Base-by-base conservation (phyloP, 2,888 invertebrate species). In the Rhabditoides inermis region DNA sequence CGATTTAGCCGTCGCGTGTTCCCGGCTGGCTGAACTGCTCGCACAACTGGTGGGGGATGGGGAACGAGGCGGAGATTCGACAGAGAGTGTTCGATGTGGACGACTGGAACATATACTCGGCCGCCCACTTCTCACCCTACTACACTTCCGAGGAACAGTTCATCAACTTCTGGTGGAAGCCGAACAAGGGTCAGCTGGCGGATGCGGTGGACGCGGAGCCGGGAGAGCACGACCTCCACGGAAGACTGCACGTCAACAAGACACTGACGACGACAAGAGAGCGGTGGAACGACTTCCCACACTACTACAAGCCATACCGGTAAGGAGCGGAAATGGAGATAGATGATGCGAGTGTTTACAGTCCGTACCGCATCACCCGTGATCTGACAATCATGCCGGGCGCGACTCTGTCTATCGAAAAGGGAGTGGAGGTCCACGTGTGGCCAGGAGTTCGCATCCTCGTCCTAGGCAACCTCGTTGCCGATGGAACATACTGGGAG, bases 361-460 rank as follows among this genome's bases (percentile, higher is more conserved):
- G 65, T 36, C 88, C 91, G 0, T 92, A 91, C 70, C 76, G 85
- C 0, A 83, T 98, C 20, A 83, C 83, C 61, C 84, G 88, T 0
- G 98, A 99, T 77, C 84, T 99, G 37, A 99, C 95, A 0, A 85
- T 99, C 0, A 92, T 99, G 94, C 94, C 95, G 0, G 87, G 85
- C 56, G 87, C 85, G 0, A 88, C 86, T 0, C 78, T 98, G 32
- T 85, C 85, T 0, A 88, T 98, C 52, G 84, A 85, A 63, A 86
- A 90, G 2, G 92, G 91, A 5, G 72, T 72, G 2, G 62, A 65
- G 41, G 81, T 99, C 77, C 90, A 94, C 78, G 92, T 99, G 77
- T 86, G 86, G 36, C 89, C 95, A 0, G 91, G 90, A 78, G 88
- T 98, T 47, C 56, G 72, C 10, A 75, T 76, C 39, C 59, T 75